phyloP scores from a whole-genome alignment of 2,888 invertebrate genomes.

The Julus scandinavius region DNA sequence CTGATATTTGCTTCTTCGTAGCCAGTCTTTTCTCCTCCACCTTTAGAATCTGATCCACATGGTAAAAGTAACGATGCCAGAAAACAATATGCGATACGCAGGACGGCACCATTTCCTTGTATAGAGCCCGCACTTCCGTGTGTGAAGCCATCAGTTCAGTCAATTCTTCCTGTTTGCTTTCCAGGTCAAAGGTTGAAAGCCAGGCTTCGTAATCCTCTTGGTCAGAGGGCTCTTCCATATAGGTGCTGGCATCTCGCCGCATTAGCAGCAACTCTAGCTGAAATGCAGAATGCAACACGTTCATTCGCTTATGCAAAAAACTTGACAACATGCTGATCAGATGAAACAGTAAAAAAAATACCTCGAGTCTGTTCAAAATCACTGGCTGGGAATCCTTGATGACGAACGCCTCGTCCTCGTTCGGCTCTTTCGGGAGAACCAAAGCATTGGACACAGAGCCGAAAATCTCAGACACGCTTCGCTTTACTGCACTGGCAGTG shows the following conservation, averaged over 20 bases:
- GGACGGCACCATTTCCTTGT: conserved; percentile 73
- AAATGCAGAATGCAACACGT: conserved; percentile 56
- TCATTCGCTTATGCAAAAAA: not conserved
- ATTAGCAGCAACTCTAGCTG: conserved; percentile 78
- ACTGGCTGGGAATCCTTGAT: conserved; percentile 76
- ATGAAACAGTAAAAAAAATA: conserved; percentile 59
- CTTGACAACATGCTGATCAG: too few species aligned
- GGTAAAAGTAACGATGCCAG: conserved; percentile 86
- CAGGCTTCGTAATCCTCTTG: conserved; percentile 72
- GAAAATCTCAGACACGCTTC: conserved; percentile 77
- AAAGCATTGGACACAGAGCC: conserved; percentile 78
- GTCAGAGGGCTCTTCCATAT: conserved; percentile 75
- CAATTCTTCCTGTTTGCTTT: conserved; percentile 70
- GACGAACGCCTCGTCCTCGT: conserved; percentile 76
- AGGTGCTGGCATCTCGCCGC: conserved; percentile 79
- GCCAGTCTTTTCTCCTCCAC: conserved; percentile 77
- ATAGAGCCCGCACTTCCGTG: conserved; percentile 72
- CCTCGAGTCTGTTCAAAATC: conserved; percentile 73
- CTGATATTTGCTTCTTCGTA: conserved; percentile 65
- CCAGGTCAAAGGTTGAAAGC: conserved; percentile 71
- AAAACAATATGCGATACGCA: conserved; percentile 76
- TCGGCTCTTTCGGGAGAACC: conserved; percentile 75
- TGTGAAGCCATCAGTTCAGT: conserved; percentile 73
- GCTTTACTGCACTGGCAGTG: conserved; percentile 78
- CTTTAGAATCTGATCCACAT: conserved; percentile 80